phyloP scores from a whole-genome alignment of 2,797 vertebrate genomes.

The Platyrinchus mystaceus region DNA sequence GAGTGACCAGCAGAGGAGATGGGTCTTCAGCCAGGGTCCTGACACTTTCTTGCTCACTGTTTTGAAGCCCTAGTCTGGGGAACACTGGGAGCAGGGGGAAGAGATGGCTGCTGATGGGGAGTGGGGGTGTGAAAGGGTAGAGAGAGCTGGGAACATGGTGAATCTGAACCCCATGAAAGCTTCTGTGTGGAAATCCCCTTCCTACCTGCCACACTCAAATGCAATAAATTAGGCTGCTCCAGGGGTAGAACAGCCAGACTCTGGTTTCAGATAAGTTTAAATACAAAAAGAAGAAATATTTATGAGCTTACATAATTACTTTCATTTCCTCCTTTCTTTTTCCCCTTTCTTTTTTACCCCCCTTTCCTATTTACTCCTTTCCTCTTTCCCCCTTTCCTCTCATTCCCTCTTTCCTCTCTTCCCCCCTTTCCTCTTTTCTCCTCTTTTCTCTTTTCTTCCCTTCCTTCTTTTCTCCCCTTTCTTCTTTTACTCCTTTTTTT shows the following conservation, averaged over 20 bases:
- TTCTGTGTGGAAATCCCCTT: neutral
- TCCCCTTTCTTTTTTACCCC: no score
- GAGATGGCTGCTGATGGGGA: neutral
- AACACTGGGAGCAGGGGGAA: neutral
- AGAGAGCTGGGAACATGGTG: neutral
- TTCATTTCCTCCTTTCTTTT: neutral
- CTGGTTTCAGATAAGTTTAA: neutral
- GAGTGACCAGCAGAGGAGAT: rapidly evolving
- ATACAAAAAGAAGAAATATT: neutral
- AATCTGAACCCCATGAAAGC: neutral
- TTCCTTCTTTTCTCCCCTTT: neutral
- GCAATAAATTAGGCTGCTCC: neutral
- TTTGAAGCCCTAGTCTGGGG: neutral
- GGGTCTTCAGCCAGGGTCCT: neutral
- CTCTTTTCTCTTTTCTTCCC: neutral
- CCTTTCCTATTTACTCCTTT: neutral
- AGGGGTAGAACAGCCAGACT: neutral
- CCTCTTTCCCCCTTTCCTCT: no score
- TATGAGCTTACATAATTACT: neutral
- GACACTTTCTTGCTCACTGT: neutral
- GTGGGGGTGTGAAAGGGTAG: no score
- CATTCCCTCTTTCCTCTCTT: rapidly evolving
- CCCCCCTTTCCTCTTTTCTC: no score
- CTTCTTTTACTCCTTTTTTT: no score
- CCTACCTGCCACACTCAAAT: neutral